Evolutionary conservation across 92 coral and sea anemone genomes (phyloP), one percentile per base, ranked within the genome.

Genomic region (Palythoa grandiflora): DNA sequence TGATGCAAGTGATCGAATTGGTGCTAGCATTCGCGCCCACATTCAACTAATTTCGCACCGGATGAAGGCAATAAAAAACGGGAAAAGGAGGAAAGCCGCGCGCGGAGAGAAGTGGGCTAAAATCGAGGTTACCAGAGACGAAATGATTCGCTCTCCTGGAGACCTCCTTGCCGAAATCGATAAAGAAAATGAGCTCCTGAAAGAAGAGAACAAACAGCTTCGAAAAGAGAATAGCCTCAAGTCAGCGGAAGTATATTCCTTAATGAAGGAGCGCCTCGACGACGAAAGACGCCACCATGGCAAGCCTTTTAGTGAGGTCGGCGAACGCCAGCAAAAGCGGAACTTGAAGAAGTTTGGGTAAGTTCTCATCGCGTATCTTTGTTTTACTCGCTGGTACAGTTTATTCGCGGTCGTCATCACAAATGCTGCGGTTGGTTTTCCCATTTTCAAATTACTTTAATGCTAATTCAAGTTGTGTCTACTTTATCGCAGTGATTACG

Each of bases 251-350:
- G 65, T 77, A 9, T 55, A 53, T 16, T 78, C 48, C 47, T 38
- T 78, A 37, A 78, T 78, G 68, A 36, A 53, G 68, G 7, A 77
- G 68, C 65, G 68, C 48, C 17, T 52, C 2, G 68, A 53, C 11
- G 19, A 59, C 15, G 36, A 57, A 60, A 79, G 36, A 54, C 53
- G 52, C 14, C 84, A 59, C 19, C 68, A 19, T 57, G 71, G 84
- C 36, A 37, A 79, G 37, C 36, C 84, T 14, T 79, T 38, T 79
- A 40, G 38, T 12, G 84, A 79, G 72, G 70, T 57, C 54, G 53
- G 84, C 71, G 70, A 79, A 75, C 80, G 80, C 37, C 61, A 51
- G 39, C 80, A 75, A 21, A 75, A 75, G 19, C 80, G 63, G 16
- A 75, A 48, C 6, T 12, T 75, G 80, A 75, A 75, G 35, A 75